A percentile compares a stretch with the other conserved stretches of the same genome.
Conservation (phyloP, 2,797 vertebrate genomes). For the Platyrinchus mystaceus region DNA sequence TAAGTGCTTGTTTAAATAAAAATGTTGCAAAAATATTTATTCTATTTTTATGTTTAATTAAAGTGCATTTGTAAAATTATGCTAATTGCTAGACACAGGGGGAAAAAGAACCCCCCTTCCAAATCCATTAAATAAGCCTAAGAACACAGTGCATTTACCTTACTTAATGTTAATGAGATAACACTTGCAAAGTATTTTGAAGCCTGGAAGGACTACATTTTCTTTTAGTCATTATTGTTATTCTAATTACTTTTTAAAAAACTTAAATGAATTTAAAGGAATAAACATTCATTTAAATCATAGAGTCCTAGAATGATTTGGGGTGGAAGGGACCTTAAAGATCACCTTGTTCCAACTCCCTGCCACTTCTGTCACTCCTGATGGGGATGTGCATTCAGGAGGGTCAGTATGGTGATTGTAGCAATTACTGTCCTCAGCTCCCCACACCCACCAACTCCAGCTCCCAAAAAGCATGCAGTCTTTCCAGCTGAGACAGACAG, state of each 20-base stretch:
- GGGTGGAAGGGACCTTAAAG: background rate
- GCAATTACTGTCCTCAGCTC: background rate
- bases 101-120: background rate
- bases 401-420: rapidly evolving
- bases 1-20: constrained; percentile 54
- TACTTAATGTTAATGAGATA: background rate
- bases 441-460: rapidly evolving
- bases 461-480: rapidly evolving
- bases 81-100: constrained; percentile 9
- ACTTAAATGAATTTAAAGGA: no score
- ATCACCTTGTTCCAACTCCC: background rate
- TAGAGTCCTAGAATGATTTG: background rate
- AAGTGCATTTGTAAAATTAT: constrained; percentile 28
- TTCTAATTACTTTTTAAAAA: background rate
- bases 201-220: background rate
- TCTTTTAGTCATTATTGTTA: background rate
- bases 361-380: background rate
- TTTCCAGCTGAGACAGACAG: background rate
- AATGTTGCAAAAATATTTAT: constrained; percentile 60
- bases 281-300: background rate
- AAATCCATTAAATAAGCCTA: constrained; percentile 15
- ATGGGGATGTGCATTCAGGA: background rate
- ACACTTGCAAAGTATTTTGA: background rate
- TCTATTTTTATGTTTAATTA: constrained; percentile 38
- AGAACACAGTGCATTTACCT: background rate